Evolutionary conservation across 2,888 invertebrate species (phyloP), one percentile per base, ranked within the genome.

Genomic region (Suillia variegata): DNA sequence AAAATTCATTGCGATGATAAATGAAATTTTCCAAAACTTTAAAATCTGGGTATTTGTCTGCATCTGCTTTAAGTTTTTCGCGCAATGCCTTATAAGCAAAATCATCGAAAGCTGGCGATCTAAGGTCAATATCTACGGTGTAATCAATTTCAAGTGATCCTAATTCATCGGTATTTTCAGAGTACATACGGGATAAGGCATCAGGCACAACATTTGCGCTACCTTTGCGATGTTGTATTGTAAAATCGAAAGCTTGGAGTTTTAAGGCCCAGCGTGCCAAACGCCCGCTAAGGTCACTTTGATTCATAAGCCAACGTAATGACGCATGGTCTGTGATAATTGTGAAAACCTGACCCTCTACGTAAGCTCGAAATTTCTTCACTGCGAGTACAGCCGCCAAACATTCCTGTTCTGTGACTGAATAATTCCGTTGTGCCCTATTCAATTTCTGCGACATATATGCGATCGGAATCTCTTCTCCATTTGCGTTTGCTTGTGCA

Each of bases 221-320:
- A 1, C 71, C 75, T 26, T 64, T 70, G 5, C 74, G 58, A 54
- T 77, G 72, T 1, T 62, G 56, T 2, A 64, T 62, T 33, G 53
- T 54, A 62, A 57, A 33, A 63, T 56, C 56, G 57, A 54, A 74
- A 64, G 17, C 58, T 34, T 64, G 68, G 61, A 63, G 58, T 67
- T 71, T 62, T 12, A 68, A 42, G 0, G 62, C 55, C 64, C 65
- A 77, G 17, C 73, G 54, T 0, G 73, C 70, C 26, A 76, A 49
- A 6, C 69, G 60, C 2, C 69, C 75, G 22, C 61, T 62, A 1
- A 71, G 66, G 26, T 70, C 69, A 26, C 68, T 69, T 54, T 70
- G 62, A 8, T 56, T 61, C 59, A 67, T 56, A 1, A 76, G 61
- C 68, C 71, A 74, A 50, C 63, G 52, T 1, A 75, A 54, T 1